Base-by-base conservation (phyloP, 2,797 vertebrate genomes). In the Psittacula echo region DNA sequence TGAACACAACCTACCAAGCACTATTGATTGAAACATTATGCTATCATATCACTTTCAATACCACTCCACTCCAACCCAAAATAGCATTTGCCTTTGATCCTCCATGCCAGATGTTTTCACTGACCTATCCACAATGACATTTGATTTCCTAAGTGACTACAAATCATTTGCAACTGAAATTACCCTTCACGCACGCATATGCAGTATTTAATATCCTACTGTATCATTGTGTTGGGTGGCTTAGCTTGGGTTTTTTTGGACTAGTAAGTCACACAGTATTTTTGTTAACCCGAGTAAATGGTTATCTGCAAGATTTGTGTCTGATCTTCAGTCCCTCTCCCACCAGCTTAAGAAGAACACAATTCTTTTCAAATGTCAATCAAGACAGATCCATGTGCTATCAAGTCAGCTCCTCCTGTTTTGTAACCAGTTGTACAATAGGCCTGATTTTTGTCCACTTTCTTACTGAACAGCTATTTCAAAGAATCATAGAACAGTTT, bases 21-120 rank as follows among this genome's bases (percentile, higher is more conserved):
- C 11, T 92, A 96, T 96, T 54, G 90, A 95, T 83, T 85, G 54
- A 94, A 94, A 80, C 78, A 93, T 94, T 92, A 68, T 74, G 61
- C 79, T 90, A 90, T 87, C 72, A 22, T 83, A 80, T 89, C 94
- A 83, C 77, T 93, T 87, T 75, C 83, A 77, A 74, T 47, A 92
- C 56, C 53, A 65, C 61, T 92, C 62, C 90, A 58, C 65, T 65
- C 32, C 83, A 92, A 37, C 37, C 56, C 62, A 87, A 92, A 94
- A 96, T 93, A 96, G 13, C 32, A 51, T 85, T 85, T 94, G 32
- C 22, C 47, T 96, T 96, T 94, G 82, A 80, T 94, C 66, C 23
- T 62, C 75, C 41, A 24, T 68, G 78, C 77, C 83, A 95, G 91
- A 65, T 94, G 83, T 97, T 94, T 97, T 80, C 68, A 77, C 68